Evolutionary conservation across 2,888 invertebrate species (phyloP), one percentile per base, ranked within the genome.

Genomic region (Plebejus melissa): DNA sequence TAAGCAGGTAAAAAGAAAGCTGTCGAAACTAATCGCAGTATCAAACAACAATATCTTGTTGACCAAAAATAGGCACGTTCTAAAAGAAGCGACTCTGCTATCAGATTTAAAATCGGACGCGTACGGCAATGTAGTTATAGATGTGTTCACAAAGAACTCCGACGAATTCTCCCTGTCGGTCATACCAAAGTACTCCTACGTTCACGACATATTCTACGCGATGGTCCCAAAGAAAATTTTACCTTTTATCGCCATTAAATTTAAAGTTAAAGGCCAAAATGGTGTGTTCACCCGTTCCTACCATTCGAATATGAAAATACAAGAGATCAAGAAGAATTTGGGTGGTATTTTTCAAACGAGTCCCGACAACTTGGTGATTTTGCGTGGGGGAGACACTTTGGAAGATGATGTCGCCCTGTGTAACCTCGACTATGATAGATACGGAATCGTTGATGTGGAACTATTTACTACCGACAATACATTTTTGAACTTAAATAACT

Each of bases 291-390:
- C 94, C 13, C 90, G 94, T 69, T 93, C 94, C 0, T 95, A 94
- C 79, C 90, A 94, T 76, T 90, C 90, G 0, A 88, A 90, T 36
- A 92, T 94, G 84, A 94, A 92, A 77, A 86, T 96, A 74, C 91
- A 88, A 75, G 95, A 95, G 81, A 90, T 96, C 69, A 95, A 95
- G 83, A 93, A 94, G 80, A 95, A 95, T 80, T 88, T 96, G 69
- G 94, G 90, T 1, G 94, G 93, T 1, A 89, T 95, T 69, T 95
- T 96, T 82, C 90, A 93, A 83, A 88, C 94, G 1, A 90, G 94
- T 22, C 89, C 90, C 0, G 88, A 94, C 16, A 87, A 92, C 69
- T 84, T 96, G 65, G 85, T 92, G 0, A 79, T 96, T 3, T 85
- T 90, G 70, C 91, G 95, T 84, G 86, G 87, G 72, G 93, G 93